phyloP scores from a whole-genome alignment of 1,140 invertebrate genomes.

The Neomicropteryx cornuta region DNA sequence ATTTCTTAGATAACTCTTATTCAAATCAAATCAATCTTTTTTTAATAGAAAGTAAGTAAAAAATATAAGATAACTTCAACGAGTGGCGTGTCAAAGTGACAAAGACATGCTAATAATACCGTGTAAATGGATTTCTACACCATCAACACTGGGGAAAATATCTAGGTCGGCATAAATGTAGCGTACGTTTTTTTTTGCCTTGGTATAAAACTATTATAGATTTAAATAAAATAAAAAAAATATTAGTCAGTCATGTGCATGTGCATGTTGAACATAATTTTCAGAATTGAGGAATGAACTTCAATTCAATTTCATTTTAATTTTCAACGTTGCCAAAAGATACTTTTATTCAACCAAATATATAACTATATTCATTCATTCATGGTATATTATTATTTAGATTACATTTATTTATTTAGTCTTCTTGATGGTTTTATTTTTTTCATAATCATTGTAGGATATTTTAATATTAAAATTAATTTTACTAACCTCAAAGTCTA shows the following conservation, averaged over 20 bases:
- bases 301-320: background rate
- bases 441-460: too few species aligned
- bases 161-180: background rate
- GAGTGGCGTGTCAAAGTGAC: background rate
- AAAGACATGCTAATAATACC: background rate
- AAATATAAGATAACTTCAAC: background rate
- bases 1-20: too few species aligned
- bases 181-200: background rate
- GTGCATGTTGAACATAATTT: background rate
- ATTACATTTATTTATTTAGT: too few species aligned
- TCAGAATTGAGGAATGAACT: background rate
- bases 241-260: background rate
- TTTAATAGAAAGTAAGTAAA: background rate
- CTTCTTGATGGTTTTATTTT: too few species aligned
- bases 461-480: conserved; percentile 3
- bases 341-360: too few species aligned
- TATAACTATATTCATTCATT: too few species aligned
- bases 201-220: conserved; percentile 5
- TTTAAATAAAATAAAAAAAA: background rate
- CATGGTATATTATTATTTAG: too few species aligned
- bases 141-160: background rate
- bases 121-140: too few species aligned
- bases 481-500: conserved; percentile 57
- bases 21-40: conserved; percentile 1
- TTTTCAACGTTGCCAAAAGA: too few species aligned